Evolutionary conservation across 2,113 vertebrate genomes (phyloP), one percentile per base, ranked within the genome.

Genomic region (Edolisoma coerulescens): DNA sequence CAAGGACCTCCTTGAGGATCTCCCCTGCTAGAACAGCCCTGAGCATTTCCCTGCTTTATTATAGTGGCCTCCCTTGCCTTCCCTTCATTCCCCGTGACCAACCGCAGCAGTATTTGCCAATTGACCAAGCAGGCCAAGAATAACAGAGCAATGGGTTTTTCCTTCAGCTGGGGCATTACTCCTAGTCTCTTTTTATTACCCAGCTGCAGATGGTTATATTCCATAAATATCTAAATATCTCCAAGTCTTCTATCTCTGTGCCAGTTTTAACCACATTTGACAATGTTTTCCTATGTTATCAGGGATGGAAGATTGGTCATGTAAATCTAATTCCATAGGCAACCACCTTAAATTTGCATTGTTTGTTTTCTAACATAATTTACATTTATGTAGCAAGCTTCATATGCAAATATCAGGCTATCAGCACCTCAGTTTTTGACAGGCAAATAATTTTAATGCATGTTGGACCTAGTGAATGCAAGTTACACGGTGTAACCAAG

Each of bases 281-380:
- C 24, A n/a, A 64, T 0, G 2, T 89, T 89, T 92, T 81, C 33
- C 21, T 93, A 4, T 7, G 0, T 84, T 93, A 65, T 63, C 47
- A 75, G 28, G 42, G 52, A 30, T 13, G 44, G 45, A 68, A 73
- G n/a, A 27, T 56, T n/a, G 52, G 6, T 59, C 39, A 59, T 70
- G 64, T 61, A 90, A 90, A 90, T 90, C 39, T 39, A n/a, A 39
- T 86, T 80, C 68, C 54, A 74, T 68, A 93, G 77, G 64, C 90
- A 90, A 59, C 27, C 30, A 86, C 4, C 27, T 93, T 77, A 39
- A 89, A 90, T 84, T 88, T 92, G 49, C 85, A 67, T 90, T 93
- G 37, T 89, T 93, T 90, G 35, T 92, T 79, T 91, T 91, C 77
- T 87, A 54, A 74, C 15, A 14, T 67, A 50, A 70, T 93, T 95